Percentiles rank a stretch among this genome's conserved stretches.
Conservation (phyloP, 1,140 invertebrate species). For the Geopemphigus sp. region DNA sequence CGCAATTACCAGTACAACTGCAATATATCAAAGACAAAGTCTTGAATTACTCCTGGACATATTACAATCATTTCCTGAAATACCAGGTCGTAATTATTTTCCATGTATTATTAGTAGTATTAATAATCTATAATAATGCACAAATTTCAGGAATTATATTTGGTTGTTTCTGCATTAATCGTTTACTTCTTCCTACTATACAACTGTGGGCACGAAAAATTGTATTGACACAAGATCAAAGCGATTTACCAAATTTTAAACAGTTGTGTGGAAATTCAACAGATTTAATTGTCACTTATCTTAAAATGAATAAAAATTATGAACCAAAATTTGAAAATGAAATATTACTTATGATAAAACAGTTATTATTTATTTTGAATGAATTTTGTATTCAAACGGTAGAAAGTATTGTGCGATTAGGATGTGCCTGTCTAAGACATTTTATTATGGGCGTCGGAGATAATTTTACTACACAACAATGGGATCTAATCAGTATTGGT, state of each 20-base stretch:
- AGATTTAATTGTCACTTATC: conserved; percentile 73
- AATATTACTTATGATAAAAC: conserved; percentile 77
- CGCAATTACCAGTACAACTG: conserved; percentile 75
- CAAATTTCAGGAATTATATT: conserved; percentile 70
- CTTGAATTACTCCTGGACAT: conserved; percentile 84
- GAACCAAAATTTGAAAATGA: conserved; percentile 54
- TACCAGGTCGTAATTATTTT: conserved; percentile 59
- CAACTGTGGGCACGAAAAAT: conserved; percentile 82
- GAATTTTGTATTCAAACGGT: conserved; percentile 87
- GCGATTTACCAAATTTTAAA: conserved; percentile 77
- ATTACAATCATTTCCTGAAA: conserved; percentile 70
- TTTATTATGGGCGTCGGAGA: conserved; percentile 80
- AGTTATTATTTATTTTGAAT: conserved; percentile 80
- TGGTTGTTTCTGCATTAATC: conserved; percentile 85
- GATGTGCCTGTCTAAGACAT: conserved; percentile 90
- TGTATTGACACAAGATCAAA: conserved; percentile 56
- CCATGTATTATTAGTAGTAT: not conserved
- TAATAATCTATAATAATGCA: conserved; percentile 25
- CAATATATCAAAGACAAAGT: conserved; percentile 80
- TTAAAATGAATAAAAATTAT: conserved; percentile 50
- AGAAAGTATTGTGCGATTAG: conserved; percentile 82
- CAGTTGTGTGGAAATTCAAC: conserved; percentile 88
- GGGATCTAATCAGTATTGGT: conserved; percentile 77
- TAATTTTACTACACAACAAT: conserved; percentile 74
- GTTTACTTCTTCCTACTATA: conserved; percentile 81